These are phyloP conservation scores for Lycia hirtaria DNA, from an alignment of 2,888 invertebrate genomes.

Conservation along the genomic window DNA sequence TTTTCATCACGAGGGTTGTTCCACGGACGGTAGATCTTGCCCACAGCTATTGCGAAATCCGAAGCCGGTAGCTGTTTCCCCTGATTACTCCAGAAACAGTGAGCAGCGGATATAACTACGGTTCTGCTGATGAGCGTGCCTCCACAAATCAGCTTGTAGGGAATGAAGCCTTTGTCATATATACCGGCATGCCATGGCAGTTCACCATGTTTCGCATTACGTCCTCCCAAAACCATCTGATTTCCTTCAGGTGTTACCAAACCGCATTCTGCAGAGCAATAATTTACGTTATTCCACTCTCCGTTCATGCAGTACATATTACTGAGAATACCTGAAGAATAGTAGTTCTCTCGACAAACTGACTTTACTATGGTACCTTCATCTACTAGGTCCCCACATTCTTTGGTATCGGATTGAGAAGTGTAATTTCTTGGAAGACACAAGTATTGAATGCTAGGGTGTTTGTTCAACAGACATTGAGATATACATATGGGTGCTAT, in stretches of 20 bases:
- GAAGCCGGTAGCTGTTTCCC: not conserved
- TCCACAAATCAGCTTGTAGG: constrained; percentile 81
- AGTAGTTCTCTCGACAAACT: not conserved
- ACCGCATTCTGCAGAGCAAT: constrained; percentile 39
- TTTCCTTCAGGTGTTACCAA: constrained; percentile 46
- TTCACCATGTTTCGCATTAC: constrained; percentile 56
- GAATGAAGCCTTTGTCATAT: constrained; percentile 65
- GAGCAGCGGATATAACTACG: constrained; percentile 56
- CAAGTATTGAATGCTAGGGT: not conserved
- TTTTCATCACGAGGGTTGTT: constrained; percentile 48
- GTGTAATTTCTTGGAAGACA: not conserved
- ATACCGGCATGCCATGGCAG: constrained; percentile 85
- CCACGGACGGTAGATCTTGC: constrained; percentile 68
- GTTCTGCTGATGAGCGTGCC: constrained; percentile 74
- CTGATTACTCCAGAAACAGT: not conserved
- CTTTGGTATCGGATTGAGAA: not conserved
- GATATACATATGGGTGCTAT: not conserved
- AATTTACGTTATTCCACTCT: not conserved
- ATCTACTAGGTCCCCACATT: not conserved
- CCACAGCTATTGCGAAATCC: constrained; percentile 29
- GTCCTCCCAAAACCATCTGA: constrained; percentile 66
- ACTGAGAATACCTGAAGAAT: not conserved
- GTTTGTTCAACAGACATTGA: not conserved
- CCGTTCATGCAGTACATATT: not conserved
- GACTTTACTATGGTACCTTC: not conserved